Base-by-base conservation (phyloP, 2,888 invertebrate species). In the Lomographa bimaculata region DNA sequence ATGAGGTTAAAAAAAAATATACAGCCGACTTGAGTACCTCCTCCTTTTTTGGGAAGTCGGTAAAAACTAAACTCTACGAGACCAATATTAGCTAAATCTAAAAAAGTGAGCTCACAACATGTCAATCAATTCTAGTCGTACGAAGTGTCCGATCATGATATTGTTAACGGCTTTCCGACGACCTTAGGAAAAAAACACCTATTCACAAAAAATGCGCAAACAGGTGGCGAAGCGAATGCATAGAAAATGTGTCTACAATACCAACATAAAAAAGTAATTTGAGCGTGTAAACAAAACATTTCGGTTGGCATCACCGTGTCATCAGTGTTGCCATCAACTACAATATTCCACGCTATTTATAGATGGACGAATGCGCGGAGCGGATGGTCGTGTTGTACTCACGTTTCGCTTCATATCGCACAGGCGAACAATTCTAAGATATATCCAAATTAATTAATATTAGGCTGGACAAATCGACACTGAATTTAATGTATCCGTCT, bases 341-440 rank as follows among this genome's bases (percentile, higher is more conserved):
- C 54, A 54, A 60, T 64, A 55, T 59, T 51, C 25, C 21, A 39
- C 49, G 48, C 60, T 64, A 71, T 66, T 67, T 67, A 62, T 66
- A 67, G 55, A 45, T 30, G 50, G 45, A 42, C 40, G 55, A 36
- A 45, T 54, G 54, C 52, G 46, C 24, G 42, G 35, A 35, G 36
- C 44, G 45, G 38, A 50, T 53, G 36, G 47, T 32, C 51, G 50
- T 50, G 43, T 44, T 56, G 60, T 84, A 89, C 87, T 87, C 68
- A 89, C 87, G 62, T 89, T 89, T 70, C 87, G 78, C 73, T 89
- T 89, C 87, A 89, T 87, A 62, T 65, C 69, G 66, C 65, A 55
- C 55, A 62, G 60, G 65, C 71, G 56, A 11, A 30, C 35, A 12
- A 36, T 19, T 5, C 17, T 6, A 30, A 58, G 48, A 46, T 50